phyloP scores from a whole-genome alignment of 2,113 vertebrate genomes.

The Syrmaticus mikado region DNA sequence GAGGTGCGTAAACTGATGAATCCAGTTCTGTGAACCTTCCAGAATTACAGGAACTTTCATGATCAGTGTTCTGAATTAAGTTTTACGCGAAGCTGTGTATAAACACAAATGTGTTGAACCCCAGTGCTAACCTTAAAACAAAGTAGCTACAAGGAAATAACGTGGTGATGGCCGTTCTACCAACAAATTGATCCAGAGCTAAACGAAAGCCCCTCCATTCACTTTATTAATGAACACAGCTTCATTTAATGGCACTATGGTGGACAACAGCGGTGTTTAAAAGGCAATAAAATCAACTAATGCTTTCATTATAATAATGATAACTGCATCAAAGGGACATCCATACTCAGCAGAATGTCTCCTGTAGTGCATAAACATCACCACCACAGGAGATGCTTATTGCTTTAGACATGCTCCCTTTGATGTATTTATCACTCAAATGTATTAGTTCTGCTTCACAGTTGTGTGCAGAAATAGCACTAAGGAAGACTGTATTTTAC shows the following conservation, averaged over 20 bases:
- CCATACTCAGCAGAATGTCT: slow-evolving; percentile 26
- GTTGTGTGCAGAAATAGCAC: slow-evolving; percentile 47
- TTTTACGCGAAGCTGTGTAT: neutral
- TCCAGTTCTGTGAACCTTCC: neutral
- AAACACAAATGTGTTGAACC: neutral
- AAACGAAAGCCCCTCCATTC: neutral
- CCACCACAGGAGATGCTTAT: slow-evolving; percentile 72
- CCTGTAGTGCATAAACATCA: slow-evolving; percentile 58
- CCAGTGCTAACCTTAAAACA: neutral
- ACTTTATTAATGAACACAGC: neutral
- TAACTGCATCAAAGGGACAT: slow-evolving; percentile 70
- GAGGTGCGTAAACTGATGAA: neutral
- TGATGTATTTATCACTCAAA: slow-evolving; percentile 78
- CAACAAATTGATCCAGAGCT: neutral
- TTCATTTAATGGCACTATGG: neutral
- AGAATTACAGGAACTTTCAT: neutral
- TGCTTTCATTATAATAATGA: slow-evolving; percentile 68
- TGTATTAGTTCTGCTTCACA: slow-evolving; percentile 73
- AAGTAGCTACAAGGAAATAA: neutral
- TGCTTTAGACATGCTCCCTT: slow-evolving; percentile 69
- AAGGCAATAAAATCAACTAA: slow-evolving; percentile 68
- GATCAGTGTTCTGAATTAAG: neutral
- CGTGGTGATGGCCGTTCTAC: neutral
- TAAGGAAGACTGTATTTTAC: slow-evolving; percentile 39
- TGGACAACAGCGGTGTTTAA: slow-evolving; percentile 58